Conservation (phyloP, 2,797 vertebrate genomes). For the Setipinna tenuifilis region DNA sequence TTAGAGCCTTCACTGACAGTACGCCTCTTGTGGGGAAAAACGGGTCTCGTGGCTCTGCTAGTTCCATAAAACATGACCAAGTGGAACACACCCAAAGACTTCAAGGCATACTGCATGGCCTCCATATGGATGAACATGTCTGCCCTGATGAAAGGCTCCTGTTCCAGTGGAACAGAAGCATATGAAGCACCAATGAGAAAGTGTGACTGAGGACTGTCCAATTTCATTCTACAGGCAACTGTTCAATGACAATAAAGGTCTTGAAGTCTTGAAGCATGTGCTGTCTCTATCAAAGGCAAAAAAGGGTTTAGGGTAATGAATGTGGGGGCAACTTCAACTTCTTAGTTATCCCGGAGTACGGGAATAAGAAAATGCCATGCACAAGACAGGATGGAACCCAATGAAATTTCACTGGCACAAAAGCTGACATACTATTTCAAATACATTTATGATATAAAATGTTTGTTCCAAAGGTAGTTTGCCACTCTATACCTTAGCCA, state of each 20-base stretch:
- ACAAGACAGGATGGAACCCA: background rate
- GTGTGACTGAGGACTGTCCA: too few species aligned
- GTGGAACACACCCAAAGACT: slow-evolving; percentile 4
- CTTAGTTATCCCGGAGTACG: background rate
- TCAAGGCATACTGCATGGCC: background rate
- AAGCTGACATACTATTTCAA: background rate
- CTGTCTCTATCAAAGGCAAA: slow-evolving; percentile 3
- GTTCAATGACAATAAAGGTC: too few species aligned
- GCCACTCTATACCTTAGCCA: background rate
- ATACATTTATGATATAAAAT: background rate
- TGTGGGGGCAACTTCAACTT: background rate
- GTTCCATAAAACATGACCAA: slow-evolving; percentile 16
- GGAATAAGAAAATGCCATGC: background rate
- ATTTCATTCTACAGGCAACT: too few species aligned
- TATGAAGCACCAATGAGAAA: background rate
- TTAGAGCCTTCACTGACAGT: slow-evolving; percentile 38
- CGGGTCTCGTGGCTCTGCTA: background rate
- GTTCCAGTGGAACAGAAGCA: background rate
- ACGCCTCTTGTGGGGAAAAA: slow-evolving; percentile 36
- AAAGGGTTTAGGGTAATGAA: background rate
- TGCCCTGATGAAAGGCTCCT: slow-evolving; percentile 13
- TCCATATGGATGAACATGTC: background rate
- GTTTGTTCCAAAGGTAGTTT: background rate
- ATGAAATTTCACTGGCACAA: background rate
- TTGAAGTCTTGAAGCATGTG: background rate